Evolutionary conservation across 2,797 vertebrate genomes (phyloP), one percentile per base, ranked within the genome.

Genomic region (Schizothorax lantsangensis): DNA sequence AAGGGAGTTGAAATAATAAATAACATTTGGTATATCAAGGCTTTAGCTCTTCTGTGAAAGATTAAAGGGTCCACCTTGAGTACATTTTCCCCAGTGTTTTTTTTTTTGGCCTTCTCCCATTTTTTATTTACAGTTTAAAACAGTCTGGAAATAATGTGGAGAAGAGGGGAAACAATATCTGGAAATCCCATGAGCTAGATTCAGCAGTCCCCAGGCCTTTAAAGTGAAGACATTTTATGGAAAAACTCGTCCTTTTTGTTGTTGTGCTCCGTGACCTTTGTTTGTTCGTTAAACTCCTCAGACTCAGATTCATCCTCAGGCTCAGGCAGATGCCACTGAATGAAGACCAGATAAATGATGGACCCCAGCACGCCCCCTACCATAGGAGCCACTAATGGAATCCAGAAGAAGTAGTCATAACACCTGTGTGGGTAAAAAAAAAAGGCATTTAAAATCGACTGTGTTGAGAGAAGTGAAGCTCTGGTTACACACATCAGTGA

Each of bases 361-460:
- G 92, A 86, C 3, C 96, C 97, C 1, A 95, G 5, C 0, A 95
- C 6, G 0, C 90, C 92, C 0, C 97, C 96, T 0, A 96, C 1
- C 90, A 92, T 90, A 0, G 97, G 97, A 1, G 96, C 97, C 85
- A 96, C 93, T 74, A 97, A 0, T 0, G 96, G 97, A 0, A 97
- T 95, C 97, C 97, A 97, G 94, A 97, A 97, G 95, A 95, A 97
- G 91, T 95, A 92, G 85, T 93, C 91, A 81, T 93, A 95, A 86
- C 95, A 95, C 91, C 96, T 97, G 92, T 38, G 79, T 38, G 26
- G 23, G 43, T 73, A 4, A 81, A 0, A 26, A 40, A 45, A 30
- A 81, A 69, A 19, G 14, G 10, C 17, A 62, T 23, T 40, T 3
- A 38, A 75, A 30, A 68, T 4, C 17, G 12, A 80, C 30, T 6